Base-by-base conservation (phyloP, 2,113 vertebrate species). In the Cynoglossus semilaevis region DNA sequence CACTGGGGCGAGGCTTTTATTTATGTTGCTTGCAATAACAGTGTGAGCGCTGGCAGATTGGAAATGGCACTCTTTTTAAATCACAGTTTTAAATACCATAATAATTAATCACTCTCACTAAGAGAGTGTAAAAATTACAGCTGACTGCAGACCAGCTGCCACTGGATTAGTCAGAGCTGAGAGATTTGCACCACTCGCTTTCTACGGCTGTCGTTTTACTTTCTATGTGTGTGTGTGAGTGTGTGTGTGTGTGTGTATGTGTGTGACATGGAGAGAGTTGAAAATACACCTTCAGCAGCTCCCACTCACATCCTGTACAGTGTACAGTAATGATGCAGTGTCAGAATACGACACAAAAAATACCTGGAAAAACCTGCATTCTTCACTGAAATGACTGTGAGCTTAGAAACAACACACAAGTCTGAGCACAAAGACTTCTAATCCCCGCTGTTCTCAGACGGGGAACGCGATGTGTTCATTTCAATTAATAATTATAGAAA, bases 211-310 rank as follows among this genome's bases (percentile, higher is more conserved):
- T 41, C 5, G 38, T 12, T 41, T 11, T 13, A 13, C 1, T 40
- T 41, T 41, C 4, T 5, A 22, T 16, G 37, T 5, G 15, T 36
- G 9, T 37, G 8, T 15, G 22, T 7, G 4, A 40, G 37, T 3
- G 51, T 62, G 42, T 59, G 14, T 56, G 35, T 15, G 17, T 4
- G 22, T 29, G 22, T 29, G 42, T 59, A 11, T 56, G 35, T 15
- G 17, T 4, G 22, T 29, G 22, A n/a, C n/a, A n/a, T 29, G 22
- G 6, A 29, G 22, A 29, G 22, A 29, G 22, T 29, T 29, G 22
- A 29, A 29, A 29, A 29, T 29, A 29, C 22, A 29, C 22, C 22
- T 29, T 4, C 22, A 29, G 22, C 22, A 6, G 22, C 22, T 29
- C 22, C 2, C 22, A 29, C 22, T 4, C 22, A 29, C 22, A 29